Conservation (phyloP, 1,140 invertebrate genomes). For the Atta colombica region DNA sequence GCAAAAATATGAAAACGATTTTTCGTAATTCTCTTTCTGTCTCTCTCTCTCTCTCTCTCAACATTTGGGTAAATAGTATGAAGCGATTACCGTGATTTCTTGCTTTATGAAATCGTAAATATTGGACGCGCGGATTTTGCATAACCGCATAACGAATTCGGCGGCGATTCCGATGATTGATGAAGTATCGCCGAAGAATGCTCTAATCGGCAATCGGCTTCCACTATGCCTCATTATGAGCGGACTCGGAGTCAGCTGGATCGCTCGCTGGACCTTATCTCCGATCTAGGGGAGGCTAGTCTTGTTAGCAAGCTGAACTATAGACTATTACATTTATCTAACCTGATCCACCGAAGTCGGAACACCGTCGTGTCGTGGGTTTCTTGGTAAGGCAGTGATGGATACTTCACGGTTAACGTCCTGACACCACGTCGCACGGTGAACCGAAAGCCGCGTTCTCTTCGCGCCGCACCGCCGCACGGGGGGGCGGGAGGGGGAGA, state of each 20-base stretch:
- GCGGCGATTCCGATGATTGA: constrained; percentile 78
- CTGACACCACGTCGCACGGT: constrained; percentile 71
- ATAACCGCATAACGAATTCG: constrained; percentile 66
- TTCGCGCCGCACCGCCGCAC: constrained; percentile 46
- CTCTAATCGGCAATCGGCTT: constrained; percentile 79
- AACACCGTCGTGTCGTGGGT: constrained; percentile 70
- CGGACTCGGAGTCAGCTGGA: constrained; percentile 73
- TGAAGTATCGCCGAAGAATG: constrained; percentile 79
- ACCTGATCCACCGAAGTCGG: constrained; percentile 74
- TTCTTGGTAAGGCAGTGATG: constrained; percentile 77
- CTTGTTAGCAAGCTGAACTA: constrained; percentile 82
- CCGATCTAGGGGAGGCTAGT: constrained; percentile 75
- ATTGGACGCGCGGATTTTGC: constrained; percentile 57
- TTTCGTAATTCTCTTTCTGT: not conserved
- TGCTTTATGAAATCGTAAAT: constrained; percentile 3
- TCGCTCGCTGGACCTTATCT: constrained; percentile 73
- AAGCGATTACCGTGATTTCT: not conserved
- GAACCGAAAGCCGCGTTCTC: constrained; percentile 56
- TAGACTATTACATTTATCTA: constrained; percentile 82
- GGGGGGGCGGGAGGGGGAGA: not conserved
- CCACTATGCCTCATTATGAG: constrained; percentile 80
- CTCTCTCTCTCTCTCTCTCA: not conserved
- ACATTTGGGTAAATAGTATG: not conserved
- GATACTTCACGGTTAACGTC: constrained; percentile 73
- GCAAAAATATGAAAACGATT: not conserved